Conservation (phyloP, 2,888 invertebrate species). For the Caenorhabditis becei region DNA sequence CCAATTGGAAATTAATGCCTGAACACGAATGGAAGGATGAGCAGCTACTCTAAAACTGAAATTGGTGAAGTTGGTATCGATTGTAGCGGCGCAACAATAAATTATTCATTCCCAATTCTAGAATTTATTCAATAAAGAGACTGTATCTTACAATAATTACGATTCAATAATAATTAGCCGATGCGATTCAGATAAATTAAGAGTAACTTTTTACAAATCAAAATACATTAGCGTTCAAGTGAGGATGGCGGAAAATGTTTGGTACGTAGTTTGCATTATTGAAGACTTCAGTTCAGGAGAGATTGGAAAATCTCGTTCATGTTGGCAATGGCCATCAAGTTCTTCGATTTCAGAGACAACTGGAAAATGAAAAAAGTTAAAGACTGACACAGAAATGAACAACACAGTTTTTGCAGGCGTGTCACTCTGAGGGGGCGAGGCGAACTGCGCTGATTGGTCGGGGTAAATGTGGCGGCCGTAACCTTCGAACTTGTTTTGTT, state of each 20-base stretch:
- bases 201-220: slow-evolving; percentile 13
- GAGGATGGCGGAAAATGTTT: slow-evolving; percentile 18
- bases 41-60: slow-evolving; percentile 26
- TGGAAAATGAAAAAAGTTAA: slow-evolving; percentile 81
- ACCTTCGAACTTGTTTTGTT: no score
- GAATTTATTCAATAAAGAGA: slow-evolving; percentile 2
- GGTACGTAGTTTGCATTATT: not conserved
- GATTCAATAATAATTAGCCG: not conserved
- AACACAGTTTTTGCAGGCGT: no score
- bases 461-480: no score
- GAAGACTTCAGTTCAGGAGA: slow-evolving; percentile 84
- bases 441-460: no score
- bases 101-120: not conserved
- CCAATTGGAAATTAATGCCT: slow-evolving; percentile 64
- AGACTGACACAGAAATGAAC: not conserved
- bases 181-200: slow-evolving; percentile 24
- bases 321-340: slow-evolving; percentile 82
- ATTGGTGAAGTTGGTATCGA: not conserved
- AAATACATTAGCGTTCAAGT: slow-evolving; percentile 39
- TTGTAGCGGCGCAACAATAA: slow-evolving; percentile 26
- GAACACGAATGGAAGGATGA: slow-evolving; percentile 55
- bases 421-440: no score
- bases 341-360: slow-evolving; percentile 91
- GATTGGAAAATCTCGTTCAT: slow-evolving; percentile 94
- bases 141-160: not conserved